Conservation (phyloP, 2,797 vertebrate genomes). For the Lophius americanus region DNA sequence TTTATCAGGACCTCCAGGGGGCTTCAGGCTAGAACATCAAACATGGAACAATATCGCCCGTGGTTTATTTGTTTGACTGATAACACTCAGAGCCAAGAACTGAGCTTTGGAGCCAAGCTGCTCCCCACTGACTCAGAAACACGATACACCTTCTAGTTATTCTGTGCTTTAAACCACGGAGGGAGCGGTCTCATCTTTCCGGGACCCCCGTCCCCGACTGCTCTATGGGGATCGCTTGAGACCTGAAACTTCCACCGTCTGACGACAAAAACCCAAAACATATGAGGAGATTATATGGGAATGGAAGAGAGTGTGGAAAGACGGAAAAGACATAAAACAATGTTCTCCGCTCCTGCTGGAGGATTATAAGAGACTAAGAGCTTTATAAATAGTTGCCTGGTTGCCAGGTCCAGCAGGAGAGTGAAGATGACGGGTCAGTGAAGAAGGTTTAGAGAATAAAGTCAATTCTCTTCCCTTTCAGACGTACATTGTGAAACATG, state of each 20-base stretch:
- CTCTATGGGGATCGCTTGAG: too few relatives aligned
- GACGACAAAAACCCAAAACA: slow-evolving; percentile 45
- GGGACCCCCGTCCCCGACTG: slow-evolving; percentile 1
- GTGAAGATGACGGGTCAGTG: neutral
- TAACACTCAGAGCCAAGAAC: slow-evolving; percentile 38
- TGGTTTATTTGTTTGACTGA: slow-evolving; percentile 36
- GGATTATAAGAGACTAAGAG: slow-evolving; percentile 1
- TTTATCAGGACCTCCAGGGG: slow-evolving; percentile 29
- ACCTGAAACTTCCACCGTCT: slow-evolving; percentile 30
- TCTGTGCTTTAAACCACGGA: slow-evolving; percentile 57
- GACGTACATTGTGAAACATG: slow-evolving; percentile 3
- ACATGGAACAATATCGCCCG: slow-evolving; percentile 38
- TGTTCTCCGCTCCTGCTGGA: slow-evolving; percentile 3
- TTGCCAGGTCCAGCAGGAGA: neutral
- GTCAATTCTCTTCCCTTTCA: neutral
- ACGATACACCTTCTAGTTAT: slow-evolving; percentile 36
- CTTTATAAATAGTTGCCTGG: neutral
- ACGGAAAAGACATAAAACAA: slow-evolving; percentile 28
- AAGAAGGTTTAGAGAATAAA: slow-evolving; percentile 7
- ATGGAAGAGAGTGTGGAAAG: slow-evolving; percentile 14
- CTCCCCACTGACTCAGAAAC: slow-evolving; percentile 16
- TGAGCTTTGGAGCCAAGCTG: slow-evolving; percentile 10
- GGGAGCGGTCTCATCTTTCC: slow-evolving; percentile 50
- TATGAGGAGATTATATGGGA: slow-evolving; percentile 1
- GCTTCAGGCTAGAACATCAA: slow-evolving; percentile 1